A percentile compares a stretch with the other conserved stretches of the same genome.
These are phyloP conservation scores for Toxotes jaculatrix DNA, from an alignment of 2,113 vertebrate species.

Conservation along the genomic window DNA sequence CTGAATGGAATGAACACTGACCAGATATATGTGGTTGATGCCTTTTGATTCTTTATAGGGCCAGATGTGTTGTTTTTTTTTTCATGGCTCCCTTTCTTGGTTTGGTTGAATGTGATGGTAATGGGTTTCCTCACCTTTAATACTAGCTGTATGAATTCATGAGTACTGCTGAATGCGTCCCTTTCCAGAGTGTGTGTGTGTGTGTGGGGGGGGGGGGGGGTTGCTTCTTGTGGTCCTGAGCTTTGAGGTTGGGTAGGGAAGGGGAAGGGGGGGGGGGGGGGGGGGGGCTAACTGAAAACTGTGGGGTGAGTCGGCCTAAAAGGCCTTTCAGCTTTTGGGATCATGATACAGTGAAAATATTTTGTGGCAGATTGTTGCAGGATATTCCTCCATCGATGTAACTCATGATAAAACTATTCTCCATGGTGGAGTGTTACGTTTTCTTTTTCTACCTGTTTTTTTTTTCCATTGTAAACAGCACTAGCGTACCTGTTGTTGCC, in stretches of 20 bases:
- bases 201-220: slow-evolving; percentile 38
- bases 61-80: slow-evolving; percentile 80
- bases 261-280: background rate
- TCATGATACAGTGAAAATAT: slow-evolving; percentile 61
- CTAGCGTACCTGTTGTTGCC: slow-evolving; percentile 55
- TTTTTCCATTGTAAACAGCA: slow-evolving; percentile 60
- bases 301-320: slow-evolving; percentile 69
- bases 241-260: slow-evolving; percentile 72
- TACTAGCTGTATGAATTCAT: slow-evolving; percentile 83
- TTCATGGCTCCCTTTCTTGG: slow-evolving; percentile 68
- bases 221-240: slow-evolving; percentile 84
- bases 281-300: slow-evolving; percentile 1
- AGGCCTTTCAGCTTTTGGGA: slow-evolving; percentile 61
- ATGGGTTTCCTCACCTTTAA: slow-evolving; percentile 86
- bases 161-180: slow-evolving; percentile 86
- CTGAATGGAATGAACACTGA: slow-evolving; percentile 85
- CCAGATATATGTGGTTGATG: slow-evolving; percentile 86
- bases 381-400: slow-evolving; percentile 57
- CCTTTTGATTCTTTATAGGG: slow-evolving; percentile 87
- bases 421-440: slow-evolving; percentile 58
- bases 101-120: slow-evolving; percentile 65
- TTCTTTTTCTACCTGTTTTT: slow-evolving; percentile 46
- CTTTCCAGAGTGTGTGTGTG: slow-evolving; percentile 69
- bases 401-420: slow-evolving; percentile 55
- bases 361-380: slow-evolving; percentile 61